Percentiles rank a stretch among this genome's conserved stretches.
phyloP scores from a whole-genome alignment of 2,797 vertebrate species.

The Nothura maculosa region DNA sequence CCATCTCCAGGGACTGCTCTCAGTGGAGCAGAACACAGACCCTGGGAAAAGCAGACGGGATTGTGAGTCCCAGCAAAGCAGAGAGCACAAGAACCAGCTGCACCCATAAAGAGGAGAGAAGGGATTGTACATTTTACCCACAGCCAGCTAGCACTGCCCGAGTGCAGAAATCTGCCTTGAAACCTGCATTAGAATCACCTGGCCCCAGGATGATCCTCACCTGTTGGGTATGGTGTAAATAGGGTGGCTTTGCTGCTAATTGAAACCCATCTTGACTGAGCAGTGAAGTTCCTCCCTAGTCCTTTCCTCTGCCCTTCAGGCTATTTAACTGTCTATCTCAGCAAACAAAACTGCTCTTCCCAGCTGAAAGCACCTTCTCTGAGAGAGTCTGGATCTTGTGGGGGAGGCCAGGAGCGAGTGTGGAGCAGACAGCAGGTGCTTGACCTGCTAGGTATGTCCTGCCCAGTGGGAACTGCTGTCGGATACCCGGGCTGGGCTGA shows the following conservation, averaged over 20 bases:
- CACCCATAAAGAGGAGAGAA: neutral
- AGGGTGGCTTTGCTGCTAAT: neutral
- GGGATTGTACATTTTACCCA: neutral
- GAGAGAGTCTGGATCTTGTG: neutral
- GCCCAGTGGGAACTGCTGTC: fast-evolving
- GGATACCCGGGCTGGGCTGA: neutral
- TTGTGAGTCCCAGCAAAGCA: neutral
- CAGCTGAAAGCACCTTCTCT: neutral
- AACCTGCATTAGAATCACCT: fast-evolving
- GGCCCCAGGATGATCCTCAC: neutral
- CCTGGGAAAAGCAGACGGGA: neutral
- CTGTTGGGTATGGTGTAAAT: neutral
- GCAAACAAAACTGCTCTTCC: neutral
- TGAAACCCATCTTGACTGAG: neutral
- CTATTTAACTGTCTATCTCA: neutral
- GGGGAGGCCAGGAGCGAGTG: fast-evolving
- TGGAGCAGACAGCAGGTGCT: neutral
- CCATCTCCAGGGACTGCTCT: fast-evolving
- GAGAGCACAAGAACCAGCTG: neutral
- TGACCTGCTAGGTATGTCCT: neutral
- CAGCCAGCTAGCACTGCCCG: neutral
- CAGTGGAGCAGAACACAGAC: neutral
- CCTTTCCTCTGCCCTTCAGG: neutral
- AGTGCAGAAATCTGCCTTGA: neutral
- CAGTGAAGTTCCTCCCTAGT: neutral